Conservation (phyloP, 1,140 invertebrate genomes). For the Papilio polytes region DNA sequence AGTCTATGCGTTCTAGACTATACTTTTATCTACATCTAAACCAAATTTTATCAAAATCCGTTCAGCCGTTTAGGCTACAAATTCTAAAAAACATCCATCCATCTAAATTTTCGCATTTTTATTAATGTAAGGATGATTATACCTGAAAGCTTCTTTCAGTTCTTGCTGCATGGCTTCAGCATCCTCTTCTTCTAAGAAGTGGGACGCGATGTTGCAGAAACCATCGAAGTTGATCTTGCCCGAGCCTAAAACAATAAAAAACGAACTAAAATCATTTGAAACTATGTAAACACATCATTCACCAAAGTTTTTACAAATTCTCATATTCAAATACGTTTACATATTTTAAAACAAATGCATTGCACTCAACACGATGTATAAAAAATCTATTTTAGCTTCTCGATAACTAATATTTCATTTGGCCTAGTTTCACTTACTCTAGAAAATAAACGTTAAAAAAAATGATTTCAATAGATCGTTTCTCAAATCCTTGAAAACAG, state of each 20-base stretch:
- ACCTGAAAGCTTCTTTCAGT: slow-evolving; percentile 96
- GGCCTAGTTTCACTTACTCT: neutral
- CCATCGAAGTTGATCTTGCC: slow-evolving; percentile 97
- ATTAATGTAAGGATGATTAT: too few species aligned
- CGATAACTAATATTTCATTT: neutral
- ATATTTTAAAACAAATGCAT: too few species aligned
- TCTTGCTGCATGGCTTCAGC: slow-evolving; percentile 97
- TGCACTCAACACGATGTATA: neutral
- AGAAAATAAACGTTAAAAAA: neutral
- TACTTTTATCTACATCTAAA: too few species aligned
- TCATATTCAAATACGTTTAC: too few species aligned
- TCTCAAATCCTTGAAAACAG: neutral
- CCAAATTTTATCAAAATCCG: too few species aligned
- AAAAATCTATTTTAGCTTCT: neutral
- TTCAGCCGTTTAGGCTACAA: too few species aligned
- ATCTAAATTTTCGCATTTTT: too few species aligned
- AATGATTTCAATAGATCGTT: neutral
- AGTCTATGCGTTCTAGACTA: too few species aligned
- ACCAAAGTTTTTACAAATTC: too few species aligned
- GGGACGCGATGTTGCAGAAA: slow-evolving; percentile 95
- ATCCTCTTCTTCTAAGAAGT: slow-evolving; percentile 96
- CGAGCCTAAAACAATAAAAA: slow-evolving; percentile 79
- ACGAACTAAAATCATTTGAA: neutral
- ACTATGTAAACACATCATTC: neutral
- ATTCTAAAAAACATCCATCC: too few species aligned